Conservation (phyloP, 2,797 vertebrate genomes). For the Otus scops region DNA sequence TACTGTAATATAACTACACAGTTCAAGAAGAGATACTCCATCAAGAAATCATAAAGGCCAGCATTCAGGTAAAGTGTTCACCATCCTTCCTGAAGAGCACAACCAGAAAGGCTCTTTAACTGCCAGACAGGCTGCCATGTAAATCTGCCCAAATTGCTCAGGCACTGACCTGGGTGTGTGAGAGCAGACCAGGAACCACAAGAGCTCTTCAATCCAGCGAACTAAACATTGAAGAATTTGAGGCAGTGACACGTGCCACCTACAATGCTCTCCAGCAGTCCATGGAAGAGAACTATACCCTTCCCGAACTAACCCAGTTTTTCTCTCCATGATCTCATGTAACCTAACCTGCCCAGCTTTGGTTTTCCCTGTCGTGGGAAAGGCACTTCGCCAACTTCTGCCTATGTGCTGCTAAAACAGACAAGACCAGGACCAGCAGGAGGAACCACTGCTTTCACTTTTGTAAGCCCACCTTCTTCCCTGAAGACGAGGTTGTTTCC, state of each 20-base stretch:
- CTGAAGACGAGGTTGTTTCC: background rate
- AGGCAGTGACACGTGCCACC: background rate
- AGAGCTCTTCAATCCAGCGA: background rate
- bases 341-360: background rate
- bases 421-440: background rate
- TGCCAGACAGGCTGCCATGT: background rate
- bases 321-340: background rate
- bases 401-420: background rate
- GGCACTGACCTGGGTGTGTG: background rate
- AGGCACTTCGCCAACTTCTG: background rate
- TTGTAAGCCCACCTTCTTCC: background rate
- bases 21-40: background rate
- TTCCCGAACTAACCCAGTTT: background rate
- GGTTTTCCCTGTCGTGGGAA: background rate
- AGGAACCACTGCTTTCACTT: background rate
- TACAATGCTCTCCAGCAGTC: background rate
- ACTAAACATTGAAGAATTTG: background rate
- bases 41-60: accelerated
- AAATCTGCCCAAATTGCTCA: background rate
- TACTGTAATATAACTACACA: background rate
- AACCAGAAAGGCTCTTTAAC: background rate
- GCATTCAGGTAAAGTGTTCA: background rate
- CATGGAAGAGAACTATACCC: background rate
- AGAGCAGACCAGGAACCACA: background rate
- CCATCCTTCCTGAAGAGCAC: background rate